Conservation (phyloP, 2,888 invertebrate species). For the Nomada fabriciana region DNA sequence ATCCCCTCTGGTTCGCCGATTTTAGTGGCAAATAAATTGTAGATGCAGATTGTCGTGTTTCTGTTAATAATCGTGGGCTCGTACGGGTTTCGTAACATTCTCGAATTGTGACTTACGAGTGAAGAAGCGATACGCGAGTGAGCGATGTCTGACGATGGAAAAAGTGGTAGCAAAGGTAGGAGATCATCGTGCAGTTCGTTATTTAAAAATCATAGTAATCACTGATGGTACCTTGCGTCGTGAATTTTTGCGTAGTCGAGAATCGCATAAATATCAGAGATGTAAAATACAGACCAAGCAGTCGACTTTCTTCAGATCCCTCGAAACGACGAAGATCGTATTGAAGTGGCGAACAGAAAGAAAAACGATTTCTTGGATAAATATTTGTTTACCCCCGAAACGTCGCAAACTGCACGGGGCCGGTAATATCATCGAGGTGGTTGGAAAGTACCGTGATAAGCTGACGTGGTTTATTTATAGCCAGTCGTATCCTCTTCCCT, state of each 20-base stretch:
- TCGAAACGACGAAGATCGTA: background rate
- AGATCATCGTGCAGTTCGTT: background rate
- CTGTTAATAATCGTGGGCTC: background rate
- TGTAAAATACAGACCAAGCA: too few species aligned
- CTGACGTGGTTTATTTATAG: constrained; percentile 71
- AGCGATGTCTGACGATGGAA: constrained; percentile 38
- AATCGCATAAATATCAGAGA: background rate
- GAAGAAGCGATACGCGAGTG: background rate
- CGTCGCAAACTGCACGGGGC: constrained; percentile 58
- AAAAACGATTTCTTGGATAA: background rate
- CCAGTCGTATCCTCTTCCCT: constrained; percentile 68
- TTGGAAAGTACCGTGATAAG: constrained; percentile 72
- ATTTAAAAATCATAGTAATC: background rate
- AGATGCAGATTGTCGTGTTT: background rate
- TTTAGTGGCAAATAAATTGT: background rate
- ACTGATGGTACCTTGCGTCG: background rate
- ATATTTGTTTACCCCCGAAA: constrained; percentile 67
- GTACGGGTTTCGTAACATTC: background rate
- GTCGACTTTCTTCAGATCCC: background rate
- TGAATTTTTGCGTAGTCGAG: background rate
- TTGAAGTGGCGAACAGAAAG: background rate
- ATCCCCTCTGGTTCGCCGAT: background rate
- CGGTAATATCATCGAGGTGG: constrained; percentile 64
- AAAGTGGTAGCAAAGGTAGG: constrained; percentile 19
- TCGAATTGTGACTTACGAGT: too few species aligned